Base-by-base conservation (phyloP, 53 echinoderm and acorn worm genomes). In the Paelopatides confundens region DNA sequence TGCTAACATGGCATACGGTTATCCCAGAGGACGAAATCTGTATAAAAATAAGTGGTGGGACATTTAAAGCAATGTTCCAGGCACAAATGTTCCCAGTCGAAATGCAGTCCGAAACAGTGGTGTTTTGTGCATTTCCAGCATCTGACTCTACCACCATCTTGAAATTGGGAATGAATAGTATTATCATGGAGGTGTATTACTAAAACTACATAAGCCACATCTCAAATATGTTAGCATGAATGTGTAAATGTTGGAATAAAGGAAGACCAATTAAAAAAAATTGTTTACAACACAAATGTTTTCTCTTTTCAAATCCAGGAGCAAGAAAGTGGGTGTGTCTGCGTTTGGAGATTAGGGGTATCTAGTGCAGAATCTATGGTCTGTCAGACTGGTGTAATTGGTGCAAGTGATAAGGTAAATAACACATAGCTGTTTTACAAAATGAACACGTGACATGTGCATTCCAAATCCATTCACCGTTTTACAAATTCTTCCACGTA, bases 61-160 rank as follows among this genome's bases (percentile, higher is more conserved):
- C 40, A 12, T 76, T 76, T 39, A 76, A 76, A 35, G 5, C 38
- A 26, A 23, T 76, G n/a, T 40, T 76, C 23, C 76, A 76, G 27
- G n/a, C 39, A 15, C 21, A 15, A 76, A 76, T 43, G 43, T 39
- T 15, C 12, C 7, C 14, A 18, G 24, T 28, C 48, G 40, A 43
- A 76, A 76, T 39, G 40, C 76, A 5, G 21, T 43, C 1, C 39
- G 43, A 17, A 76, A 76, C 43, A 76, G 12, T 1, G 0, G 48
- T 76, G 5, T 15, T 39, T 17, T 14, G 9, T 27, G n/a, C n/a
- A 12, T 76, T 76, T 23, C 76, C 76, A 10, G 76, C 76, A 39
- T 2, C 11, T 39, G 76, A 76, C 43, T 15, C 46, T n/a, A n/a
- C n/a, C n/a, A n/a, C n/a, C n/a, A n/a, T n/a, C n/a, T n/a, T n/a